phyloP scores from a whole-genome alignment of 2,797 vertebrate genomes.

The Capromys pilorides region DNA sequence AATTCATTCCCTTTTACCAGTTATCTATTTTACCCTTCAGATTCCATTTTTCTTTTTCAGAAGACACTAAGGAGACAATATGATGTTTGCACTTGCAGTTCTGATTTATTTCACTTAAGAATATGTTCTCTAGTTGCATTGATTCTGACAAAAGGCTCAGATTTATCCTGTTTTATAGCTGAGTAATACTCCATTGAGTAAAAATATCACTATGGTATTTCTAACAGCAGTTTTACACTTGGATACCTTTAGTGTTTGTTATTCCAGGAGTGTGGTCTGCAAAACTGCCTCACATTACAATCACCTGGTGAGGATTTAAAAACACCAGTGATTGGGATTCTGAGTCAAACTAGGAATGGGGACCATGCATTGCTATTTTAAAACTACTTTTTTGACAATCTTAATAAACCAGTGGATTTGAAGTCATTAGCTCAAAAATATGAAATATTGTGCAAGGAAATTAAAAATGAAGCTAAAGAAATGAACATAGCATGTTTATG shows the following conservation, averaged over 20 bases:
- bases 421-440: background rate
- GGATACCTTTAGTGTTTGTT: background rate
- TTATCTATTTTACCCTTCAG: too few relatives aligned
- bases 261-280: background rate
- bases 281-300: background rate
- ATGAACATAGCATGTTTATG: background rate
- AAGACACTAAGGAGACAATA: too few relatives aligned
- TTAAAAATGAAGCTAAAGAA: constrained; percentile 14
- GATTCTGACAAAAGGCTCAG: too few relatives aligned
- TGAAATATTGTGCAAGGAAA: background rate
- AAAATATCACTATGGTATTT: background rate
- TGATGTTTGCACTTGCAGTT: too few relatives aligned
- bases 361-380: background rate
- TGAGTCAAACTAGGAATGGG: constrained; percentile 2
- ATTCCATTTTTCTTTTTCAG: too few relatives aligned
- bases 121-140: too few relatives aligned
- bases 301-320: background rate
- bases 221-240: background rate
- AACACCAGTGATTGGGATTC: background rate
- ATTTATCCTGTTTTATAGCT: too few relatives aligned
- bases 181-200: too few relatives aligned
- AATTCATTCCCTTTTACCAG: too few relatives aligned
- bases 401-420: background rate
- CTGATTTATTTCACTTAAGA: too few relatives aligned
- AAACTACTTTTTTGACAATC: background rate